These are phyloP conservation scores for Ditylenchus dipsaci DNA, from an alignment of 1,140 invertebrate genomes.

Conservation along the genomic window DNA sequence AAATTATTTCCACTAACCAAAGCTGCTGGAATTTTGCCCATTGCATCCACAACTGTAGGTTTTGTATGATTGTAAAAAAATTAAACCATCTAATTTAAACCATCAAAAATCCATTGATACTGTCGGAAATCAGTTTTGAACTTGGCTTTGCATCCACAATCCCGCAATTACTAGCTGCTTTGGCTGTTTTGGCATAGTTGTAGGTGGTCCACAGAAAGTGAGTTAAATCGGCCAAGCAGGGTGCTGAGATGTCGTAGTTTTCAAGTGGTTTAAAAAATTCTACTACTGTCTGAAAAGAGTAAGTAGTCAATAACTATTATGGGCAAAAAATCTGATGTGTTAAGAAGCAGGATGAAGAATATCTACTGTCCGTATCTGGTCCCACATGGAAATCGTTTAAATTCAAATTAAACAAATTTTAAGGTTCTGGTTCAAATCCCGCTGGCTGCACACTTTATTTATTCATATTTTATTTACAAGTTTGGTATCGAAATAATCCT, in stretches of 20 bases:
- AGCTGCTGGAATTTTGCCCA: conserved; percentile 55
- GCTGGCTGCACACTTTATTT: too few species aligned
- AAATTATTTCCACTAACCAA: conserved; percentile 52
- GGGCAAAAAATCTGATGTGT: too few species aligned
- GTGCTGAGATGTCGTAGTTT: conserved; percentile 52
- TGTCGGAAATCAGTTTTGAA: conserved; percentile 45
- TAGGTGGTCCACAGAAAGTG: conserved; percentile 55
- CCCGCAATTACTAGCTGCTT: conserved; percentile 43
- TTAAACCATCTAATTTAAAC: conserved; percentile 17
- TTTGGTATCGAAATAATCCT: too few species aligned
- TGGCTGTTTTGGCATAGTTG: conserved; percentile 52
- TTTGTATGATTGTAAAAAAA: neutral
- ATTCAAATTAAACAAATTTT: too few species aligned
- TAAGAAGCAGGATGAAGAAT: too few species aligned
- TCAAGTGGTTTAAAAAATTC: conserved; percentile 50
- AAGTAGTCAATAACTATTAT: too few species aligned
- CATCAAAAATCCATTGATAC: conserved; percentile 57
- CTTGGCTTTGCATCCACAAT: conserved; percentile 48
- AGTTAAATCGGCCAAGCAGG: conserved; percentile 50
- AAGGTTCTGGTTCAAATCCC: too few species aligned
- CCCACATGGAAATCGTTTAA: too few species aligned
- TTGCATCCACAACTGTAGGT: conserved; percentile 49
- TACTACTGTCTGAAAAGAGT: conserved; percentile 34
- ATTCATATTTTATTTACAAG: too few species aligned
- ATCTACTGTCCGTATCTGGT: too few species aligned